A percentile compares a stretch with the other conserved stretches of the same genome.
These are phyloP conservation scores for Psix sp. DNA, from an alignment of 1,140 invertebrate species.

Conservation along the genomic window DNA sequence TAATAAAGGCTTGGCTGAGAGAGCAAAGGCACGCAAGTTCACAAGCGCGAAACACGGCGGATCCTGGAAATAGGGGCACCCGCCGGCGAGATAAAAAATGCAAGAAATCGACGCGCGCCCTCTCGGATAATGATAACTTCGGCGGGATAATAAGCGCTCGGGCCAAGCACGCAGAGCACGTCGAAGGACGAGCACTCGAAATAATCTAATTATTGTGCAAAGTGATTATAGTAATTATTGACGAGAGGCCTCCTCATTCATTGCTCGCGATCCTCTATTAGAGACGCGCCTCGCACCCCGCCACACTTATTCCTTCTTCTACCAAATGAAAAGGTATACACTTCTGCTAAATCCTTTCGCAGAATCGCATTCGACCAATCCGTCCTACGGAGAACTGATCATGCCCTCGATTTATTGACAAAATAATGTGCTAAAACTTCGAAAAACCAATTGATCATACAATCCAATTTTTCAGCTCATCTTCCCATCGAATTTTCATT, in stretches of 20 bases:
- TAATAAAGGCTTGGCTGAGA: slow-evolving; percentile 64
- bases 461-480: not conserved
- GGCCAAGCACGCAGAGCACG: slow-evolving; percentile 42
- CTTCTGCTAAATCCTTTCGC: slow-evolving; percentile 56
- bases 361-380: slow-evolving; percentile 54
- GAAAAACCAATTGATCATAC: too few relatives aligned
- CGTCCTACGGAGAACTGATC: slow-evolving; percentile 28
- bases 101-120: slow-evolving; percentile 64
- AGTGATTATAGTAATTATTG: slow-evolving; percentile 74
- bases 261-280: slow-evolving; percentile 59
- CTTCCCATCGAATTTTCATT: too few relatives aligned
- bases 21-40: slow-evolving; percentile 43
- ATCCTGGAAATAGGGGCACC: slow-evolving; percentile 50
- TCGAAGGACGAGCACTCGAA: slow-evolving; percentile 60
- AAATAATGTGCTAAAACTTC: too few relatives aligned
- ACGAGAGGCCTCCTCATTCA: slow-evolving; percentile 53
- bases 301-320: slow-evolving; percentile 39
- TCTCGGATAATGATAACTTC: slow-evolving; percentile 70
- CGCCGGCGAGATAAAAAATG: slow-evolving; percentile 62
- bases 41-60: slow-evolving; percentile 37
- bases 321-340: slow-evolving; percentile 70
- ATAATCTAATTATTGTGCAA: slow-evolving; percentile 74
- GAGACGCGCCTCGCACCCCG: slow-evolving; percentile 33
- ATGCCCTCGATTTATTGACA: not conserved
- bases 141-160: slow-evolving; percentile 68